phyloP scores from a whole-genome alignment of 2,797 vertebrate genomes.

The Denticeps clupeoides region DNA sequence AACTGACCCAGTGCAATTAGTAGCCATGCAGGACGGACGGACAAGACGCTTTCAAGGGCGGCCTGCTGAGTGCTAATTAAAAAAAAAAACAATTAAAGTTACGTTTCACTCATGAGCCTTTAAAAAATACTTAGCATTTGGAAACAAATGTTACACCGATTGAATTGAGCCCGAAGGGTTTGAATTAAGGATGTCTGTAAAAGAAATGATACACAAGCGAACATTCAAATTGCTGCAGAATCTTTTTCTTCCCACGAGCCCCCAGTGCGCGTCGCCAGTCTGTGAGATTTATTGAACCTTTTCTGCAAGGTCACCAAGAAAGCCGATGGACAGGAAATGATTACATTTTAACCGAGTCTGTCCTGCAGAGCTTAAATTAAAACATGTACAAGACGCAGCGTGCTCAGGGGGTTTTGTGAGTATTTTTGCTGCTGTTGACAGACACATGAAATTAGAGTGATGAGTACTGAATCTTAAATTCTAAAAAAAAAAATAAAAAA shows the following conservation, averaged over 20 bases:
- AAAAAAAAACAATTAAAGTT: not conserved
- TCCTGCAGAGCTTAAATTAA: constrained; percentile 10
- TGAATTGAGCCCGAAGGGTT: too few species aligned
- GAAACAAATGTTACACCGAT: too few species aligned
- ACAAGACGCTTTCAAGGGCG: not conserved
- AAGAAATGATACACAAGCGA: constrained; percentile 1
- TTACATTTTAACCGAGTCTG: constrained; percentile 16
- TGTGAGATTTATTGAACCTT: constrained; percentile 14
- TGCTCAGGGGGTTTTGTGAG: not conserved
- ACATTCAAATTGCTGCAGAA: not conserved
- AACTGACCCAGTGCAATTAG: not conserved
- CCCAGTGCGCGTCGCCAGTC: not conserved
- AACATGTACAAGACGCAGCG: constrained; percentile 2
- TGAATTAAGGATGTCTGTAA: not conserved
- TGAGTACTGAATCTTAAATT: too few species aligned
- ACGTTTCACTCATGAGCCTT: too few species aligned
- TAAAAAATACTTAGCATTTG: too few species aligned
- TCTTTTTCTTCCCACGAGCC: constrained; percentile 9
- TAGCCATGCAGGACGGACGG: not conserved
- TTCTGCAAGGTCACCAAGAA: constrained; percentile 17
- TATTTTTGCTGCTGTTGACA: too few species aligned
- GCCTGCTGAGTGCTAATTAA: not conserved
- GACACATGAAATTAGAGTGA: too few species aligned
- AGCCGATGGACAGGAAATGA: constrained; percentile 3
- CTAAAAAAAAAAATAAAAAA: too few species aligned